Evolutionary conservation across 2,888 invertebrate genomes (phyloP), one percentile per base, ranked within the genome.

Genomic region (Diplazon laetatorius): DNA sequence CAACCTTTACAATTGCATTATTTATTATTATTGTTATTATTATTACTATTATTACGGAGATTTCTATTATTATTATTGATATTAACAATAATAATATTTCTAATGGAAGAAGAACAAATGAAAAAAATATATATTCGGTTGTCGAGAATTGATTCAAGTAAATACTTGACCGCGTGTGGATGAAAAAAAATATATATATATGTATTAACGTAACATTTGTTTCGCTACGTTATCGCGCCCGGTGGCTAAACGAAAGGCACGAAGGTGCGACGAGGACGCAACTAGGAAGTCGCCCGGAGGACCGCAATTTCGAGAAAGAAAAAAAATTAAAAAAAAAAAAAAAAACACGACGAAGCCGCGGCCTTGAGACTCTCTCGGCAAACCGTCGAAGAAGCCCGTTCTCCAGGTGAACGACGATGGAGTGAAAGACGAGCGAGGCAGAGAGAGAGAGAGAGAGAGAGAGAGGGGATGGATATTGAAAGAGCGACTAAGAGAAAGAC

Each of bases 221-320:
- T n/a, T n/a, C n/a, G 18, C 18, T 70, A 59, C n/a, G 30, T 76
- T 72, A 35, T 52, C 60, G 62, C 69, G 52, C 46, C 57, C 5
- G 35, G 18, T 14, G 39, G 10, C 46, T 76, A 68, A 63, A 80
- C 66, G 50, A n/a, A n/a, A n/a, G n/a, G n/a, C n/a, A 46, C 62
- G 46, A 44, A 60, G 35, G 83, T 50, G 71, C 48, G 82, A 88
- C 74, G 60, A 84, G 81, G 89, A 89, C 80, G 78, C 78, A 86
- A 85, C 80, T 87, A 89, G 89, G 89, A 89, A 89, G 89, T 88
- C 68, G 82, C 81, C 77, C 76, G 83, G 73, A 83, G 84, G 85
- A 82, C 83, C 84, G 83, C 85, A 87, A 87, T 89, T 89, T 88
- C n/a, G n/a, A n/a, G n/a, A n/a, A n/a, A n/a, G n/a, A n/a, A n/a